phyloP scores from a whole-genome alignment of 2,797 vertebrate genomes.

The Botia kubotai region DNA sequence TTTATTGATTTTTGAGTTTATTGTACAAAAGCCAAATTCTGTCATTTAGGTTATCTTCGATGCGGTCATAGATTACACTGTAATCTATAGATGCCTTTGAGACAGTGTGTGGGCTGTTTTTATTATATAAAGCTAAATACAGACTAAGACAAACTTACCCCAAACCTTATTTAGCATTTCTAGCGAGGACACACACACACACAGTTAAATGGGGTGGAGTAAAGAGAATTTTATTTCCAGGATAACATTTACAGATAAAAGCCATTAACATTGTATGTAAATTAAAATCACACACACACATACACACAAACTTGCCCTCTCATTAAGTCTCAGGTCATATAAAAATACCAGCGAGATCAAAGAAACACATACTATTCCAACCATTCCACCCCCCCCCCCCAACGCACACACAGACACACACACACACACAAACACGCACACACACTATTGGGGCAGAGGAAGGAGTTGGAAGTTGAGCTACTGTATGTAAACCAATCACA shows the following conservation, averaged over 20 bases:
- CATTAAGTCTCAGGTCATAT: slow-evolving; percentile 44
- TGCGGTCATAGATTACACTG: no score
- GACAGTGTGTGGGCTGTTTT: no score
- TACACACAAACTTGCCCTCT: slow-evolving; percentile 37
- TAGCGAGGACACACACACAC: neutral
- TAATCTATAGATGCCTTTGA: no score
- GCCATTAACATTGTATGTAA: slow-evolving; percentile 64
- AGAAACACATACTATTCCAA: slow-evolving; percentile 17
- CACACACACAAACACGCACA: slow-evolving; percentile 28
- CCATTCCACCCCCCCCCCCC: no score
- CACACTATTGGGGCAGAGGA: slow-evolving; percentile 35
- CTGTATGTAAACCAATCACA: slow-evolving; percentile 45
- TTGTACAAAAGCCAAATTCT: no score
- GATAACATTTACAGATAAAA: slow-evolving; percentile 33
- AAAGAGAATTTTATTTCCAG: slow-evolving; percentile 45
- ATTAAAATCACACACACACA: slow-evolving; percentile 58
- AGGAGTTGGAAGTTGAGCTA: slow-evolving; percentile 34
- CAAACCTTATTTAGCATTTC: no score
- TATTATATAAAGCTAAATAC: no score
- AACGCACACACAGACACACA: slow-evolving; percentile 23
- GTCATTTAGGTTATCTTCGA: no score
- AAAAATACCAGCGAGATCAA: slow-evolving; percentile 59
- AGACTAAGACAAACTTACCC: no score
- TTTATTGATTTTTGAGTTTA: neutral
- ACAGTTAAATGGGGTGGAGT: neutral